Percentiles rank a stretch among this genome's conserved stretches.
phyloP scores from a whole-genome alignment of 2,888 invertebrate genomes.

The Drosophila maculinotata region DNA sequence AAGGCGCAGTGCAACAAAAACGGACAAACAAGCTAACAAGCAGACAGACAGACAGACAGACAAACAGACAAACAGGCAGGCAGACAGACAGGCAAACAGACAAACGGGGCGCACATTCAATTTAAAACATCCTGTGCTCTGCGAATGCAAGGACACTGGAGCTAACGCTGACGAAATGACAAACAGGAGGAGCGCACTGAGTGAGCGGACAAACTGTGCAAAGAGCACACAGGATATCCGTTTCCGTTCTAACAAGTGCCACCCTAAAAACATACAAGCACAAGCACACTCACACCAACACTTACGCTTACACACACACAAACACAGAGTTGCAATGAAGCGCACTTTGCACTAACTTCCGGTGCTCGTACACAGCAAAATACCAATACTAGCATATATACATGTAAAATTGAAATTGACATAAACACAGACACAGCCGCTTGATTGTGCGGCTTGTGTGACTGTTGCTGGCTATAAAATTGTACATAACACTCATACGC shows the following conservation, averaged over 20 bases:
- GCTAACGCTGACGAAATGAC: conserved; percentile 56
- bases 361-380: conserved; percentile 29
- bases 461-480: conserved; percentile 71
- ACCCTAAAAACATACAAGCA: conserved; percentile 29
- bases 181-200: conserved; percentile 59
- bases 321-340: conserved; percentile 66
- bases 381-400: conserved; percentile 12
- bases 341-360: conserved; percentile 72
- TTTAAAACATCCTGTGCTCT: conserved; percentile 70
- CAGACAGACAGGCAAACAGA: conserved; percentile 26
- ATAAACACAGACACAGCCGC: conserved; percentile 60
- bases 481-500: conserved; percentile 71
- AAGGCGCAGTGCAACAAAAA: conserved; percentile 23
- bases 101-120: conserved; percentile 62
- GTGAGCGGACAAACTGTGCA: conserved; percentile 53
- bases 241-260: conserved; percentile 75
- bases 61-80: too few relatives aligned
- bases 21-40: conserved; percentile 32
- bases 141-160: conserved; percentile 34
- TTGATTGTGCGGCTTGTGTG: conserved; percentile 74
- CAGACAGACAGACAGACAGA: conserved; percentile 18
- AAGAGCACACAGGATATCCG: conserved; percentile 76
- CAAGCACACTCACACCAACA: conserved; percentile 30
- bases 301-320: conserved; percentile 12
- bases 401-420: conserved; percentile 77